A percentile compares a stretch with the other conserved stretches of the same genome.
phyloP scores from a whole-genome alignment of 2,888 invertebrate genomes.

The Eupsilia transversa region DNA sequence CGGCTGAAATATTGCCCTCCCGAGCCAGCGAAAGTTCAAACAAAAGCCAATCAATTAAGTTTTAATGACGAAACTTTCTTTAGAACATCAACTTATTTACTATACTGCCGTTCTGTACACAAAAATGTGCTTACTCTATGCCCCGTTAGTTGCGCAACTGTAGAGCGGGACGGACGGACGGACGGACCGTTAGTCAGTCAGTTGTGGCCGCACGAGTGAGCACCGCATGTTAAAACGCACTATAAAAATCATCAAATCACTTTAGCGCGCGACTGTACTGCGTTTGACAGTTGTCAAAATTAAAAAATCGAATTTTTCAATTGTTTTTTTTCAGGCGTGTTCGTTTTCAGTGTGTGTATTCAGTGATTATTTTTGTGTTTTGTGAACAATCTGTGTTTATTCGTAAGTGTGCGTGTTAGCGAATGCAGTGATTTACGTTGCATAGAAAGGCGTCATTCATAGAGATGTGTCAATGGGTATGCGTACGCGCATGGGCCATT shows the following conservation, averaged over 20 bases:
- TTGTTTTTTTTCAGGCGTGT: not conserved
- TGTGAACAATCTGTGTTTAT: conserved; percentile 40
- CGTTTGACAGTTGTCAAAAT: conserved; percentile 70
- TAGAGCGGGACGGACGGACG: conserved; percentile 82
- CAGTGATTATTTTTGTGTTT: conserved; percentile 34
- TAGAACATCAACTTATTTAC: conserved; percentile 53
- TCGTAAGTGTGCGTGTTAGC: conserved; percentile 52
- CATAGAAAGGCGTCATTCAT: conserved; percentile 77
- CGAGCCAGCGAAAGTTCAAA: conserved; percentile 26
- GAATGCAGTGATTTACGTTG: conserved; percentile 67
- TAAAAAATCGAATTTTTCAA: conserved; percentile 22
- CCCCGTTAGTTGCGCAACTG: conserved; percentile 89
- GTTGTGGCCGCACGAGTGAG: conserved; percentile 80
- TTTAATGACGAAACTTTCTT: conserved; percentile 44
- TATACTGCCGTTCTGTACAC: conserved; percentile 78
- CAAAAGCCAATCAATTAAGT: conserved; percentile 33
- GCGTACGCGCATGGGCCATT: conserved; percentile 82
- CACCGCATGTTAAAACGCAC: conserved; percentile 75
- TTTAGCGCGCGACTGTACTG: conserved; percentile 70
- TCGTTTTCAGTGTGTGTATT: conserved; percentile 13
- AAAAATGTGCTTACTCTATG: conserved; percentile 84
- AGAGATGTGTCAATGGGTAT: conserved; percentile 87
- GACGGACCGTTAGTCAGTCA: conserved; percentile 82
- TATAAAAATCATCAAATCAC: conserved; percentile 70
- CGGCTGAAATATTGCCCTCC: not conserved